These are phyloP conservation scores for Tachuris rubrigastra DNA, from an alignment of 2,113 vertebrate genomes.

Conservation along the genomic window DNA sequence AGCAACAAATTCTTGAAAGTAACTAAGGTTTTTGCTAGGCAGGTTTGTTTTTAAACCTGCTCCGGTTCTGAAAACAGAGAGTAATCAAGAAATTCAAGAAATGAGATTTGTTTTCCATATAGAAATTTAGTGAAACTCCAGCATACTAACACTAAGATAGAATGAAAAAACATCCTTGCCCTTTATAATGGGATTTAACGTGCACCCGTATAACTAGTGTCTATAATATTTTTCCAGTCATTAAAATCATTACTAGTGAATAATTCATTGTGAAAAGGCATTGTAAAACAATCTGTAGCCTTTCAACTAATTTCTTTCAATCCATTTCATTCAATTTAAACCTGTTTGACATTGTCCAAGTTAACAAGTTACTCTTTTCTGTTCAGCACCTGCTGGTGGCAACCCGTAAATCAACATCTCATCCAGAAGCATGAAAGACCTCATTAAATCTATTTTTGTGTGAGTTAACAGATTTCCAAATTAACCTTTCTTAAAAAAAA, in stretches of 20 bases:
- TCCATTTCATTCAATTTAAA: conserved; percentile 18
- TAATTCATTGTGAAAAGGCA: neutral
- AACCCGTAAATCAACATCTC: neutral
- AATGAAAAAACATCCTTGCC: neutral
- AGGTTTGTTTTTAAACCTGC: neutral
- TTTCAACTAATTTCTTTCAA: conserved; percentile 12
- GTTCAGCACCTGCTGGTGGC: conserved; percentile 13
- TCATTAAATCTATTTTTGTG: conserved; percentile 33
- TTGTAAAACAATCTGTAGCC: conserved; percentile 10
- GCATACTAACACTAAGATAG: neutral
- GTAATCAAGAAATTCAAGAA: neutral
- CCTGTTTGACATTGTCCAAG: conserved; percentile 17
- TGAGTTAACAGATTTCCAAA: conserved; percentile 41
- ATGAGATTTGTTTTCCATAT: neutral
- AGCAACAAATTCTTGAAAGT: neutral
- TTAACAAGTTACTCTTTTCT: conserved; percentile 5
- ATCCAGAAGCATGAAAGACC: conserved; percentile 12
- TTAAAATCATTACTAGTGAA: conserved; percentile 28
- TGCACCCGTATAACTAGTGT: neutral
- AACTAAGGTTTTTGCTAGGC: neutral
- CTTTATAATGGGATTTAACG: neutral
- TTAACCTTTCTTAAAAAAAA: conserved; percentile 18
- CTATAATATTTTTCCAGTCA: neutral
- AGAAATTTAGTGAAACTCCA: neutral
- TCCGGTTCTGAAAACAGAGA: neutral